Evolutionary conservation across 2,113 vertebrate species (phyloP), one percentile per base, ranked within the genome.

Genomic region (Eidolon helvum): DNA sequence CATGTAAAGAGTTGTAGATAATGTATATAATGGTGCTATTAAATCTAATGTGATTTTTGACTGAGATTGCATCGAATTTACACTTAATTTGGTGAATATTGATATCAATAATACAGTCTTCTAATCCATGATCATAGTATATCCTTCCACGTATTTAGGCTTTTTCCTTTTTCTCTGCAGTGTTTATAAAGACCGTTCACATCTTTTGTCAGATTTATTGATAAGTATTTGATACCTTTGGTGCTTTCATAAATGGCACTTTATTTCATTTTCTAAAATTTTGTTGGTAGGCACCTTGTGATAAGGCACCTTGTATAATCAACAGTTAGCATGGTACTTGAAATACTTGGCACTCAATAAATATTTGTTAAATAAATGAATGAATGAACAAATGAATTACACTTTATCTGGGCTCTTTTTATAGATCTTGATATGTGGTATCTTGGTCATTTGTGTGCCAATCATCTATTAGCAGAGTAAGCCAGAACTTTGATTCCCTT

Each of bases 251-350:
- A 85, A 85, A 38, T 45, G 30, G 5, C 16, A n/a, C 15, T 35
- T 53, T 84, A 59, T 61, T 68, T 53, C 48, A 69, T 69, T 84
- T 95, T 78, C 61, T 89, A 63, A 89, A 95, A 77, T 69, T 45
- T 55, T 53, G 24, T 57, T 38, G 43, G 28, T 45, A 38, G 4
- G 3, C 4, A 50, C 8, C 77, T 75, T 68, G 26, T 48, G 26
- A n/a, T 72, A 66, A 65, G 12, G 1, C 26, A 87, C 6, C 21
- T n/a, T 59, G 48, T 61, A 55, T 15, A 63, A 55, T 10, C 68
- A 86, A 59, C 38, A 59, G 21, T 90, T 80, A 71, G 11, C 45
- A 93, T 1, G 48, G 45, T 22, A 45, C 43, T 35, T 93, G 30
- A 92, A 77, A 86, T 65, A 79, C 57, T 59, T 90, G 4, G 26